These are phyloP conservation scores for Sinotaia quadrata DNA, from an alignment of 2,888 invertebrate genomes.

Conservation along the genomic window DNA sequence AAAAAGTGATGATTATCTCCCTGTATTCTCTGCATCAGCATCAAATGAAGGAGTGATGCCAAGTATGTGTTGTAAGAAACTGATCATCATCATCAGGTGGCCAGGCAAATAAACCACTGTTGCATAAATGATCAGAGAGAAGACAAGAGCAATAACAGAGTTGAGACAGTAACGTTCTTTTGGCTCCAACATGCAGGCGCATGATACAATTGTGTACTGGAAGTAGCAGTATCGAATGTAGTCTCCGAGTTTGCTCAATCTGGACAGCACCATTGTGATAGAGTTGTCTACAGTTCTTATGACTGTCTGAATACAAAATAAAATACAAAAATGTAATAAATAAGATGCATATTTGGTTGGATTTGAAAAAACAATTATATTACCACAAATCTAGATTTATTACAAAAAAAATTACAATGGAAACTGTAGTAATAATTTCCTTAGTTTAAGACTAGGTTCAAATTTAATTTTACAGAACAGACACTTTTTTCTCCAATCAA, in stretches of 20 bases:
- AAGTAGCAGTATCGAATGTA: constrained; percentile 71
- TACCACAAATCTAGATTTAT: too few species aligned
- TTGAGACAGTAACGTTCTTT: constrained; percentile 75
- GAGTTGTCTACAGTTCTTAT: too few species aligned
- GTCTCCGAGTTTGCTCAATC: constrained; percentile 26
- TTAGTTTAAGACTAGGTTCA: too few species aligned
- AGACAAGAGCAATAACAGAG: constrained; percentile 74
- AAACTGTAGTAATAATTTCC: too few species aligned
- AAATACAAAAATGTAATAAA: too few species aligned
- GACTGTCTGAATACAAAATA: too few species aligned
- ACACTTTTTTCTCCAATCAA: too few species aligned
- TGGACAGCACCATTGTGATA: constrained; percentile 1
- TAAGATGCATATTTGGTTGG: too few species aligned
- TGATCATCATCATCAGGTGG: constrained; percentile 72
- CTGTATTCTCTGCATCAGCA: neutral
- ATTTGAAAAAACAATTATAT: too few species aligned
- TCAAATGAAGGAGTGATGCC: constrained; percentile 15
- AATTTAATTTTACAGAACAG: too few species aligned
- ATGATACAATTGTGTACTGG: constrained; percentile 75
- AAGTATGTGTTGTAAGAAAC: constrained; percentile 46
- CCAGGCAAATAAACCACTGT: constrained; percentile 77
- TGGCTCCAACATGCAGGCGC: constrained; percentile 76
- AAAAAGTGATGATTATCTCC: too few species aligned
- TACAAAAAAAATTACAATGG: too few species aligned
- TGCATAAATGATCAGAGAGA: constrained; percentile 76